Conservation (phyloP, 2,113 vertebrate genomes). For the Carassius gibelio region DNA sequence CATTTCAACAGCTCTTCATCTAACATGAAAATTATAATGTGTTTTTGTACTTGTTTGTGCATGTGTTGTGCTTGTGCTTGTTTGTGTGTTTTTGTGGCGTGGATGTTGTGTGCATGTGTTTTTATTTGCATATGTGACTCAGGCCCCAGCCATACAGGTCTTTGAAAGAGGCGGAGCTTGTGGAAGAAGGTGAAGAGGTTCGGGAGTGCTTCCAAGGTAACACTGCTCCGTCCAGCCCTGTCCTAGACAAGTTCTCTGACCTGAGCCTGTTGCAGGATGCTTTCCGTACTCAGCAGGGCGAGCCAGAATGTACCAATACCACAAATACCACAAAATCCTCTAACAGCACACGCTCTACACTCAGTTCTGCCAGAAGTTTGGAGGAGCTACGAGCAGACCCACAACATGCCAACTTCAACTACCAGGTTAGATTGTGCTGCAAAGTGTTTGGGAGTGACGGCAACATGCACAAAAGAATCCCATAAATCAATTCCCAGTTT, state of each 20-base stretch:
- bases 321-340: constrained; percentile 7
- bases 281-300: constrained; percentile 80
- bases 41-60: constrained; percentile 31
- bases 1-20: constrained; percentile 18
- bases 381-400: constrained; percentile 84
- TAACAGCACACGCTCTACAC: not conserved
- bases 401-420: constrained; percentile 79
- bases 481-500: not conserved
- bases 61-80: constrained; percentile 10
- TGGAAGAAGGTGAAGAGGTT: constrained; percentile 81
- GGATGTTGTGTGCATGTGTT: constrained; percentile 15
- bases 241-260: constrained; percentile 78
- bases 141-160: constrained; percentile 92
- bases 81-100: constrained; percentile 17
- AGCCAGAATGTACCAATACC: constrained; percentile 73
- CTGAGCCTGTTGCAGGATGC: constrained; percentile 85
- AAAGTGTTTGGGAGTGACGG: not conserved
- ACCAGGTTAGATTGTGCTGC: constrained; percentile 78
- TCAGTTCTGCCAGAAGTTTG: constrained; percentile 87
- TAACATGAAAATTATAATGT: constrained; percentile 43
- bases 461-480: not conserved
- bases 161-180: constrained; percentile 86
- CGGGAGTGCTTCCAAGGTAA: constrained; percentile 71
- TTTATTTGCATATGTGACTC: constrained; percentile 22
- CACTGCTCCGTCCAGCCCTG: constrained; percentile 73